A percentile compares a stretch with the other conserved stretches of the same genome.
These are phyloP conservation scores for Xenus cinereus DNA, from an alignment of 2,113 vertebrate genomes.

Conservation along the genomic window DNA sequence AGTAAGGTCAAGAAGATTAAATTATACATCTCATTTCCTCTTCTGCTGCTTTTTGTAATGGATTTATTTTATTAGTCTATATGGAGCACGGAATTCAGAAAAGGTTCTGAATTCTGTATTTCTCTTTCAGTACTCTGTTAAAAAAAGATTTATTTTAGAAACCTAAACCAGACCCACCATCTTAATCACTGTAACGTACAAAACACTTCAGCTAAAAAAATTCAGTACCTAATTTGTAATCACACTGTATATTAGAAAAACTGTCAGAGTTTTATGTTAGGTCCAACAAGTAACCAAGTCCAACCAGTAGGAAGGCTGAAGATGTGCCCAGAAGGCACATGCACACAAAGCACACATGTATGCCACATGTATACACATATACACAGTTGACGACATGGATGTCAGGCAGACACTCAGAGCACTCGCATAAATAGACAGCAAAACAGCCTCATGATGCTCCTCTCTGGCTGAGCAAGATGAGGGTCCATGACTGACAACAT, in stretches of 20 bases:
- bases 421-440: background rate
- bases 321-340: background rate
- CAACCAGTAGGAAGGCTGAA: background rate
- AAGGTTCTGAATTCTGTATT: background rate
- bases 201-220: background rate
- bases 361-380: fast-evolving
- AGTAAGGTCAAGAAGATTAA: background rate
- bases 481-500: fast-evolving
- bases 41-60: background rate
- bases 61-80: background rate
- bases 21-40: background rate
- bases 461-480: background rate
- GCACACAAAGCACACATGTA: background rate
- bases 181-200: background rate
- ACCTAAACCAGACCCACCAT: background rate
- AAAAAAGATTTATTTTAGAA: background rate
- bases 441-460: background rate
- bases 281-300: background rate
- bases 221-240: background rate
- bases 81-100: background rate
- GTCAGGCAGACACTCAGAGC: background rate
- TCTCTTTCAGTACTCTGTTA: background rate
- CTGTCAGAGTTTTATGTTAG: background rate
- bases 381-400: background rate
- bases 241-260: background rate